Evolutionary conservation across 2,888 invertebrate species (phyloP).

Genomic region (Heliconius cydno): DNA sequence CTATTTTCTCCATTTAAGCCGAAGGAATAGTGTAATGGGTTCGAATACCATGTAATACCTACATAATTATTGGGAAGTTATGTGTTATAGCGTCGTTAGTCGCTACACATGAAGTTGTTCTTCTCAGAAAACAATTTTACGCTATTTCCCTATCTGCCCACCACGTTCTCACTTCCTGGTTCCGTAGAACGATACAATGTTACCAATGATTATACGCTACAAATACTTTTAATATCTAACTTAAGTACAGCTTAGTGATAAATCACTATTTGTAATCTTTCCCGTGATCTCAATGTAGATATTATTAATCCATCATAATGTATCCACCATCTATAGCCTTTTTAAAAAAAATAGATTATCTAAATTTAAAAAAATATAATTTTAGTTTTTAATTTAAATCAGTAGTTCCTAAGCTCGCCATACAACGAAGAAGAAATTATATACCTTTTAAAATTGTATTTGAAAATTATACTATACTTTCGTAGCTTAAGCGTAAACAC

Average conservation of each 20-base stretch:
- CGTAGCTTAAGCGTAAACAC: too few relatives aligned
- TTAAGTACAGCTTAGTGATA: not conserved
- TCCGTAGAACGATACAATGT: constrained; percentile 36
- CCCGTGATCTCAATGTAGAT: too few relatives aligned
- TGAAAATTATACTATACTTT: too few relatives aligned
- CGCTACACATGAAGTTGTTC: constrained; percentile 48
- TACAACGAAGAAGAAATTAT: too few relatives aligned
- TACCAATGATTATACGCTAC: constrained; percentile 6
- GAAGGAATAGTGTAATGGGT: not conserved
- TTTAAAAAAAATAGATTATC: too few relatives aligned
- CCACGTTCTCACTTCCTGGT: constrained; percentile 57
- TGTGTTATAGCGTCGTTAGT: constrained; percentile 13
- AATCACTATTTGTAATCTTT: too few relatives aligned
- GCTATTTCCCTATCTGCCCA: constrained; percentile 38
- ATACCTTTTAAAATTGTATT: too few relatives aligned
- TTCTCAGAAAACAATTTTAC: constrained; percentile 64
- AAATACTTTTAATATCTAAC: not conserved
- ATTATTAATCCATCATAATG: too few relatives aligned
- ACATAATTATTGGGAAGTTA: not conserved
- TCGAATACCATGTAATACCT: not conserved
- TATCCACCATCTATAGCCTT: too few relatives aligned
- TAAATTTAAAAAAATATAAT: too few relatives aligned
- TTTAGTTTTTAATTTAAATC: not conserved
- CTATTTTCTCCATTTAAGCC: constrained; percentile 26
- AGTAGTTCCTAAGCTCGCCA: not conserved